A percentile compares a stretch with the other conserved stretches of the same genome.
These are phyloP conservation scores for Luperina testacea DNA, from an alignment of 2,888 invertebrate genomes.

Conservation along the genomic window DNA sequence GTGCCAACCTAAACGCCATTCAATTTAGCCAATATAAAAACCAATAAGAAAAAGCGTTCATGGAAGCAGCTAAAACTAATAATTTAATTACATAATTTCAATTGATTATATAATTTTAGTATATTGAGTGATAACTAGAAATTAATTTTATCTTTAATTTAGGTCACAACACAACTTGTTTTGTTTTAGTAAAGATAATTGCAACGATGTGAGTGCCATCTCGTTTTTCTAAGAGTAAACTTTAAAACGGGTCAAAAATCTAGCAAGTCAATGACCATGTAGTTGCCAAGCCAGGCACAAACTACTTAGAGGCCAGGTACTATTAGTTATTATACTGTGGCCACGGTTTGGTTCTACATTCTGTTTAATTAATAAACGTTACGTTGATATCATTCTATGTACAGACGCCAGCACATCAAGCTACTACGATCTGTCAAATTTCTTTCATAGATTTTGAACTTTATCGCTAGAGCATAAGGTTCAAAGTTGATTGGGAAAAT, in stretches of 20 bases:
- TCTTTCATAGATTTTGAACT: no score
- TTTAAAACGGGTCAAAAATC: conserved; percentile 7
- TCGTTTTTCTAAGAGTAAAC: background rate
- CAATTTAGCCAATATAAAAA: conserved; percentile 71
- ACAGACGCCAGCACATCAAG: background rate
- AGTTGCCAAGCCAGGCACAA: background rate
- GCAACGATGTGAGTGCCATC: conserved; percentile 36
- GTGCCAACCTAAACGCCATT: conserved; percentile 65
- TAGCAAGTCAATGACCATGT: conserved; percentile 23
- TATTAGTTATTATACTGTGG: no score
- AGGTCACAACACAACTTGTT: background rate
- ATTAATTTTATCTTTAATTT: background rate
- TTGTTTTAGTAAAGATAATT: background rate
- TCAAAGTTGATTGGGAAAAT: no score
- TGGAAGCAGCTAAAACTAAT: conserved; percentile 61
- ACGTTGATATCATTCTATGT: background rate
- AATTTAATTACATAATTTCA: conserved; percentile 13
- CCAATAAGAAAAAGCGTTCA: conserved; percentile 68
- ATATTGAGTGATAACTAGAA: background rate
- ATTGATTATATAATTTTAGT: background rate
- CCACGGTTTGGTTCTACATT: background rate
- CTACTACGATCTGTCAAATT: no score
- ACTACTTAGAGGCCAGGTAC: no score
- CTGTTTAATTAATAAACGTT: background rate
- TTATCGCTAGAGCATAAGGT: no score